Conservation (phyloP, 2,113 vertebrate species). For the Oncorhynchus tshawytscha region DNA sequence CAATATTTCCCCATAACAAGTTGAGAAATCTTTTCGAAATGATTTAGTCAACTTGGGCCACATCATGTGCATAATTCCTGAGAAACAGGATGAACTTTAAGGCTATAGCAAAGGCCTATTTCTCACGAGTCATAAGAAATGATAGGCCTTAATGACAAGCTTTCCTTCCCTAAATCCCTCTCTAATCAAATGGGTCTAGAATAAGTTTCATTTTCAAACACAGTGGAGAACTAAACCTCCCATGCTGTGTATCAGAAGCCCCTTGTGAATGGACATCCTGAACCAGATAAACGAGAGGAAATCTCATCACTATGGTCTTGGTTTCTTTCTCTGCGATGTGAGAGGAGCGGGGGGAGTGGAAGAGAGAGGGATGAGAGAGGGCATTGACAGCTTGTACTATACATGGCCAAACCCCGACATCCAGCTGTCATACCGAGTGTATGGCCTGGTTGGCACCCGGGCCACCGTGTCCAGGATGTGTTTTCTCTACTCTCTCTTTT, state of each 20-base stretch:
- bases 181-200: conserved; percentile 8
- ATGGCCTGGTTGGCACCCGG: conserved; percentile 38
- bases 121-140: no score
- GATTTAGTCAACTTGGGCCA: not conserved
- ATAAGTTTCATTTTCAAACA: conserved; percentile 5
- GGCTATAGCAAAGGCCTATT: no score
- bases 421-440: conserved; percentile 57
- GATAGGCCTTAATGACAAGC: no score
- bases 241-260: not conserved
- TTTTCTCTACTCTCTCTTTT: conserved; percentile 12
- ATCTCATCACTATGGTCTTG: conserved; percentile 67
- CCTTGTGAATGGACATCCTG: conserved; percentile 23
- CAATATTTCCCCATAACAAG: no score
- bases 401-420: conserved; percentile 71
- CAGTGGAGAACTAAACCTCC: conserved; percentile 21
- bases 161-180: not conserved
- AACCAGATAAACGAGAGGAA: conserved; percentile 62
- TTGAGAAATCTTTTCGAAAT: not conserved
- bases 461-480: not conserved
- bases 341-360: conserved; percentile 61
- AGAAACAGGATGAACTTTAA: not conserved
- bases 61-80: not conserved
- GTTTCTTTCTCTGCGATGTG: conserved; percentile 64
- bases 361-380: conserved; percentile 40
- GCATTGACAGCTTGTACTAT: conserved; percentile 72